Conservation (phyloP, 2,888 invertebrate genomes). For the Drosophila subquinaria region DNA sequence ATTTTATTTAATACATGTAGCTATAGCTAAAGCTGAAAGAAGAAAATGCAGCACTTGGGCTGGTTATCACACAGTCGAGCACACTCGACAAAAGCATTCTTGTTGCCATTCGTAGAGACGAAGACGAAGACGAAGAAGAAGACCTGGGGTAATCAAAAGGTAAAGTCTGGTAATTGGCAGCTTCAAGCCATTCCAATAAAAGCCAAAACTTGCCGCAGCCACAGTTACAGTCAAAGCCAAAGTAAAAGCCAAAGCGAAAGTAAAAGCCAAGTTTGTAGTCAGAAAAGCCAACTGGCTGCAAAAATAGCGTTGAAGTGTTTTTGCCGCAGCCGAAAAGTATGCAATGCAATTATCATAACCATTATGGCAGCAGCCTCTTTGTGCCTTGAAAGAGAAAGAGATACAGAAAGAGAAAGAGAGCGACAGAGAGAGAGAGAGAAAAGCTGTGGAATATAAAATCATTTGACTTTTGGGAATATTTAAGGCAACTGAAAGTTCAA, state of each 20-base stretch:
- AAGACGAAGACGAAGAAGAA: background rate
- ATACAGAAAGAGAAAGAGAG: background rate
- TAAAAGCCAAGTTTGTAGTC: slow-evolving; percentile 18
- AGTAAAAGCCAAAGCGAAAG: slow-evolving; percentile 9
- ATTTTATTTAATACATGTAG: too few relatives aligned
- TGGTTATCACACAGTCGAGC: background rate
- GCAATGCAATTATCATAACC: slow-evolving; percentile 57
- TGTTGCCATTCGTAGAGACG: background rate
- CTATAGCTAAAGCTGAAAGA: background rate
- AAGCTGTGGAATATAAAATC: slow-evolving; percentile 21
- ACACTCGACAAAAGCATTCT: background rate
- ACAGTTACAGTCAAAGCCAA: slow-evolving; percentile 12
- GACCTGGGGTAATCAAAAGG: slow-evolving; percentile 22
- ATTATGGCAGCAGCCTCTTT: slow-evolving; percentile 33
- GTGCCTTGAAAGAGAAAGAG: background rate
- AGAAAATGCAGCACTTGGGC: background rate
- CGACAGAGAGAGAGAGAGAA: too few relatives aligned
- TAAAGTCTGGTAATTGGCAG: slow-evolving; percentile 42
- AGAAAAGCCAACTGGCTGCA: slow-evolving; percentile 25
- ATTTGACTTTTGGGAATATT: slow-evolving; percentile 43
- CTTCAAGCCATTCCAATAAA: slow-evolving; percentile 3
- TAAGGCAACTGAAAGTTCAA: slow-evolving; percentile 33
- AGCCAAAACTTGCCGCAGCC: slow-evolving; percentile 16
- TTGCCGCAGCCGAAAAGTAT: slow-evolving; percentile 42
- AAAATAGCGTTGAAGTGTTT: slow-evolving; percentile 43